phyloP scores from a whole-genome alignment of 2,113 vertebrate genomes.

The Sitta europaea region DNA sequence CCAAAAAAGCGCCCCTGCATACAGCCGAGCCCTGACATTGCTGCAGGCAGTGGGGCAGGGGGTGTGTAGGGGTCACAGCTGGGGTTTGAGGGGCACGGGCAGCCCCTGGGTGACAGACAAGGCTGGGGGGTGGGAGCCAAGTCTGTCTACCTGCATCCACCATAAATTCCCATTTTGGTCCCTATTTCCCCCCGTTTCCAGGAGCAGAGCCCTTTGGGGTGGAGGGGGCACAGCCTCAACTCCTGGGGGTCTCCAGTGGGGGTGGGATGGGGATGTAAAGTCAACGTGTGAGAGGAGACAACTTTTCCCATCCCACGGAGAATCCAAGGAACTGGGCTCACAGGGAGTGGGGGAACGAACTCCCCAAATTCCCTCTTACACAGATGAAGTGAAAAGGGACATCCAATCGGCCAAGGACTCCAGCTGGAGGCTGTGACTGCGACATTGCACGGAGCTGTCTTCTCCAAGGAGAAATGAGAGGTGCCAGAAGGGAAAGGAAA shows the following conservation, averaged over 20 bases:
- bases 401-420: not conserved
- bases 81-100: not conserved
- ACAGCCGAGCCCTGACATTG: accelerated
- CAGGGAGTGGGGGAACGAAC: not conserved
- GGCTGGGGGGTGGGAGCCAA: not conserved
- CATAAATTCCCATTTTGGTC: not conserved
- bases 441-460: not conserved
- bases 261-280: not conserved
- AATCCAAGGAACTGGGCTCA: not conserved
- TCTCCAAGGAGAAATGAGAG: not conserved
- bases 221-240: not conserved
- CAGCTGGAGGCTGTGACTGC: not conserved
- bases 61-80: accelerated
- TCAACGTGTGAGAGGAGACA: not conserved
- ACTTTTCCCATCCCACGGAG: not conserved
- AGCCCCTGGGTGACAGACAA: not conserved
- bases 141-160: not conserved
- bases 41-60: not conserved
- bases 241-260: not conserved
- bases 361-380: not conserved
- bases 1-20: not conserved
- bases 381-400: not conserved
- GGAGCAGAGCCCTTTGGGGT: not conserved
- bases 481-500: not conserved
- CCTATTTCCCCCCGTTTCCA: not conserved